Percentiles rank a stretch among this genome's conserved stretches.
Evolutionary conservation across 1,140 invertebrate species (phyloP).

Genomic region (Drosophila pruinosa): DNA sequence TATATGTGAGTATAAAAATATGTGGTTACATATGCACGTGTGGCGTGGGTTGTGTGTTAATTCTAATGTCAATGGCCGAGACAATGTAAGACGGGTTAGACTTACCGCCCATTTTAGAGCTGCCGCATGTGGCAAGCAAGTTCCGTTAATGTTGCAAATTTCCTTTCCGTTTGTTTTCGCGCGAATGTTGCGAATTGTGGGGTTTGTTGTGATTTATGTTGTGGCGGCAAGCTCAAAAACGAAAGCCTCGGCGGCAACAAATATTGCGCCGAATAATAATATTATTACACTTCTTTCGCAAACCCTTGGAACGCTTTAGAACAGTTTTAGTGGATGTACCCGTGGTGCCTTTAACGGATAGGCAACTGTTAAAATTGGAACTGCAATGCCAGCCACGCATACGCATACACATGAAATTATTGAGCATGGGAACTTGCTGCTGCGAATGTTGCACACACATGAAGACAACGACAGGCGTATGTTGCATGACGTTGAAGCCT

Average conservation of each 20-base stretch:
- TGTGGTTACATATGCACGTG: not conserved
- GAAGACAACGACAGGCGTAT: slow-evolving; percentile 63
- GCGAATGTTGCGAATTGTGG: slow-evolving; percentile 7
- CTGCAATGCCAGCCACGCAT: slow-evolving; percentile 67
- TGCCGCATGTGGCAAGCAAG: slow-evolving; percentile 64
- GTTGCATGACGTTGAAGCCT: slow-evolving; percentile 69
- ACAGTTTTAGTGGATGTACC: slow-evolving; percentile 29
- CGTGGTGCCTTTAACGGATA: slow-evolving; percentile 28
- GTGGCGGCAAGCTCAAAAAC: slow-evolving; percentile 46
- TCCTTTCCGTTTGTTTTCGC: slow-evolving; percentile 1
- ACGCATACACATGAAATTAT: slow-evolving; percentile 71
- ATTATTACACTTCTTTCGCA: slow-evolving; percentile 60
- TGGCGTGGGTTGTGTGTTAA: not conserved
- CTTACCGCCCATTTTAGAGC: slow-evolving; percentile 74
- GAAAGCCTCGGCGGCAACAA: slow-evolving; percentile 20
- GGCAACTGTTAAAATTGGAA: slow-evolving; percentile 23
- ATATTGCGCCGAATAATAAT: slow-evolving; percentile 31
- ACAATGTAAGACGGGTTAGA: not conserved
- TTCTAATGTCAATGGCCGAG: slow-evolving; percentile 5
- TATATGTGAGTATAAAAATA: too few species aligned
- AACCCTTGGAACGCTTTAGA: slow-evolving; percentile 58
- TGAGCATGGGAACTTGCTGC: slow-evolving; percentile 74
- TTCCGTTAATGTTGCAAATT: slow-evolving; percentile 56
- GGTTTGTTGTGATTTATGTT: not conserved
- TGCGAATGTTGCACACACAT: slow-evolving; percentile 76